Evolutionary conservation across 2,113 vertebrate species (phyloP).

Genomic region (Esox niger): DNA sequence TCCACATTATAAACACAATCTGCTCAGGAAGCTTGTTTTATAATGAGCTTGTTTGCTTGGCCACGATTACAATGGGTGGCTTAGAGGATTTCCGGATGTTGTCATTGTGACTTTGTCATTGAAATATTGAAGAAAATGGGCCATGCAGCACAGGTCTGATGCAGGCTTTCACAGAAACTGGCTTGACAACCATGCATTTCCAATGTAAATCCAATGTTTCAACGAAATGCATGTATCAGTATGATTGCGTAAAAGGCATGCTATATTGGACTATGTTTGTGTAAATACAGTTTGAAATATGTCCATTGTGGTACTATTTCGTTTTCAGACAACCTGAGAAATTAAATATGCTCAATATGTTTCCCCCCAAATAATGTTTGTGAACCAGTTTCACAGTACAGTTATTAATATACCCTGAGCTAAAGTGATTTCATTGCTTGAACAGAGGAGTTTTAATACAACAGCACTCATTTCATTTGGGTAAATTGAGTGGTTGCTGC

Average conservation of each 20-base stretch:
- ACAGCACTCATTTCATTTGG: constrained; percentile 19
- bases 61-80: constrained; percentile 24
- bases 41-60: constrained; percentile 18
- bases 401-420: not conserved
- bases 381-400: not conserved
- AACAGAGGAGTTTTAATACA: constrained; percentile 22
- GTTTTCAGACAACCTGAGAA: too few species aligned
- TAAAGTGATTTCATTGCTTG: constrained; percentile 2
- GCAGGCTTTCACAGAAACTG: not conserved
- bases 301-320: not conserved
- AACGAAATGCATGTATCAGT: too few species aligned
- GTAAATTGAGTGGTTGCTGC: constrained; percentile 32
- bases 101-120: constrained; percentile 26
- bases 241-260: not conserved
- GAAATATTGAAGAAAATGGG: not conserved
- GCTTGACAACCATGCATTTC: not conserved
- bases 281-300: not conserved
- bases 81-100: constrained; percentile 10
- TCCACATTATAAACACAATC: constrained; percentile 29
- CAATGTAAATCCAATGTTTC: too few species aligned
- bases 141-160: not conserved
- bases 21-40: constrained; percentile 17
- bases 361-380: not conserved
- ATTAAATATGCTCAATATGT: not conserved
- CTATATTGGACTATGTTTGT: too few species aligned